These are phyloP conservation scores for Paramormyrops hopkinsi DNA, from an alignment of 2,797 vertebrate species.

Conservation along the genomic window DNA sequence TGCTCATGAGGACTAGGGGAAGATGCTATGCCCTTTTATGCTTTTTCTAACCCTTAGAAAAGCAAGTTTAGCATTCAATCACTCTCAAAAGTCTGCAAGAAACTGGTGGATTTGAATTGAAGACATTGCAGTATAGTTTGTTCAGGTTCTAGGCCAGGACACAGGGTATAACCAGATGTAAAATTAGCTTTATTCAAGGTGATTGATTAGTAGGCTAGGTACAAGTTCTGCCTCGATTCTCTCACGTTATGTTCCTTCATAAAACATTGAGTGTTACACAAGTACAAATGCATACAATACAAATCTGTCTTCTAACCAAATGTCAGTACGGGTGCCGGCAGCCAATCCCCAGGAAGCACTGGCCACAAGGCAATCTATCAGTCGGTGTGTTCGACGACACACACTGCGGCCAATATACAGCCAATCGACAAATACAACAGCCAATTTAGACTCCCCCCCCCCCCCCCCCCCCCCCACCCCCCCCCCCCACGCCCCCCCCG, in stretches of 20 bases:
- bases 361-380: background rate
- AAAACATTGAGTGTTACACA: background rate
- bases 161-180: background rate
- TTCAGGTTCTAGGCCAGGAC: background rate
- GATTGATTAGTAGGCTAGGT: background rate
- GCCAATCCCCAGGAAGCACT: background rate
- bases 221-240: background rate
- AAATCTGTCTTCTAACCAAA: background rate
- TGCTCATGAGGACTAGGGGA: background rate
- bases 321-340: background rate
- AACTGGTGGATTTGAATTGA: background rate
- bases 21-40: background rate
- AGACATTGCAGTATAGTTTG: background rate
- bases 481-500: too few species aligned
- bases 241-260: background rate
- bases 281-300: background rate
- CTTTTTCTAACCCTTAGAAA: background rate
- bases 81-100: background rate
- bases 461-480: too few species aligned
- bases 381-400: background rate
- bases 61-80: background rate
- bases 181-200: background rate
- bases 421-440: background rate
- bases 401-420: background rate
- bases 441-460: background rate